phyloP scores from a whole-genome alignment of 2,113 vertebrate species.

The Rhizomys pruinosus region DNA sequence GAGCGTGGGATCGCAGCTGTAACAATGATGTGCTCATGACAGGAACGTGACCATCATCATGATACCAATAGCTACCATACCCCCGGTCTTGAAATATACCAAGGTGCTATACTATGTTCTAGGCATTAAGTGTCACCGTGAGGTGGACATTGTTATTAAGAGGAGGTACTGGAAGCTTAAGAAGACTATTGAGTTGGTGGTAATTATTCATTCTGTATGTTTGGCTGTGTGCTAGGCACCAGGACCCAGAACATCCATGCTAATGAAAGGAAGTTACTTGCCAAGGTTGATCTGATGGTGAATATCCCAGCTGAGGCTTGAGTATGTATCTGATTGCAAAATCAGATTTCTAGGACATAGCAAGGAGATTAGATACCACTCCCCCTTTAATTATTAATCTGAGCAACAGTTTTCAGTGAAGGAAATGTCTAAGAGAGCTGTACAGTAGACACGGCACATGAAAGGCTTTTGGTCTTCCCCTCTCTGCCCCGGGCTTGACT shows the following conservation, averaged over 20 bases:
- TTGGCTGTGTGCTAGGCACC: not conserved
- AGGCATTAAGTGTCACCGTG: not conserved
- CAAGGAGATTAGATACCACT: not conserved
- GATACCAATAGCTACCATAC: not conserved
- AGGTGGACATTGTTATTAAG: not conserved
- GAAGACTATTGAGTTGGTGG: not conserved
- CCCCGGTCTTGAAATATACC: not conserved
- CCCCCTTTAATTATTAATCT: not conserved
- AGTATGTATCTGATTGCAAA: not conserved
- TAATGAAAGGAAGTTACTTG: not conserved
- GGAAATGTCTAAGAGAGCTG: not conserved
- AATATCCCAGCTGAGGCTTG: not conserved
- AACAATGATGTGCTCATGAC: not conserved
- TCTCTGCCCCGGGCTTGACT: not conserved
- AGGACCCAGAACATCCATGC: not conserved
- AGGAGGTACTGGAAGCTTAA: not conserved
- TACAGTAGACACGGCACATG: not conserved
- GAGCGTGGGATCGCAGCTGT: not conserved
- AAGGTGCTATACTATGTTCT: not conserved
- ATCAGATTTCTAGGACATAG: not conserved
- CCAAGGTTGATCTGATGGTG: not conserved
- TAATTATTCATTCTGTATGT: not conserved
- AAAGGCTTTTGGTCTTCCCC: not conserved
- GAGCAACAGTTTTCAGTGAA: not conserved
- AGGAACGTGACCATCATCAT: not conserved